Evolutionary conservation across 2,797 vertebrate species (phyloP).

Genomic region (Platyrinchus mystaceus): DNA sequence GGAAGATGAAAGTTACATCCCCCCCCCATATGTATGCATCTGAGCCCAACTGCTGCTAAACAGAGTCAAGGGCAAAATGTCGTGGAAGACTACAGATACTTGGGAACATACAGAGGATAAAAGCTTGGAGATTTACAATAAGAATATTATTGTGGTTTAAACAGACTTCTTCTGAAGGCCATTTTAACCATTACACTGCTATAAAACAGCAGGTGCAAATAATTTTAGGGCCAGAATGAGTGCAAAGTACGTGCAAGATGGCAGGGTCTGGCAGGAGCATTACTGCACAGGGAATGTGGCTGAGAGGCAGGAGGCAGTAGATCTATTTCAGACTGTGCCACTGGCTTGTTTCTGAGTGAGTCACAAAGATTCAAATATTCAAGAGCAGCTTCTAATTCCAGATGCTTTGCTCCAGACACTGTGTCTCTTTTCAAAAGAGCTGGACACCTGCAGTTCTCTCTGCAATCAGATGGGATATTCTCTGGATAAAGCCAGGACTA

Average conservation of each 20-base stretch:
- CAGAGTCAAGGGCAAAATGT: neutral
- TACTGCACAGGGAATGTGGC: neutral
- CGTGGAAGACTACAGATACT: neutral
- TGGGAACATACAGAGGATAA: neutral
- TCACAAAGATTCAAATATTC: neutral
- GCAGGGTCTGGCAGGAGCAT: neutral
- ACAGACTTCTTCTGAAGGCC: neutral
- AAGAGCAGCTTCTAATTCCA: constrained; percentile 1
- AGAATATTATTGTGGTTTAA: neutral
- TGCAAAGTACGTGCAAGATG: neutral
- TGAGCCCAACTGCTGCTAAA: too few relatives aligned
- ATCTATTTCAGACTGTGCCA: neutral
- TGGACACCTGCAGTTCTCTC: neutral
- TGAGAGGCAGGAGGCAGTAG: neutral
- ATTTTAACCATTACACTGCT: neutral
- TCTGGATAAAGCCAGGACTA: neutral
- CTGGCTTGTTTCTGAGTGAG: neutral
- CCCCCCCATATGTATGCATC: too few relatives aligned
- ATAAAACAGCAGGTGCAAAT: neutral
- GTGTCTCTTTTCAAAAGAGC: neutral
- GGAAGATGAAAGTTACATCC: too few relatives aligned
- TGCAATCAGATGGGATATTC: neutral
- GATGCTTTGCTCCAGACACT: neutral
- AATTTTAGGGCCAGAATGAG: neutral
- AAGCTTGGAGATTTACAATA: neutral